Percentiles rank a stretch among this genome's conserved stretches.
These are phyloP conservation scores for Ophthalmolycus amberensis DNA, from an alignment of 2,113 vertebrate genomes.

Conservation along the genomic window DNA sequence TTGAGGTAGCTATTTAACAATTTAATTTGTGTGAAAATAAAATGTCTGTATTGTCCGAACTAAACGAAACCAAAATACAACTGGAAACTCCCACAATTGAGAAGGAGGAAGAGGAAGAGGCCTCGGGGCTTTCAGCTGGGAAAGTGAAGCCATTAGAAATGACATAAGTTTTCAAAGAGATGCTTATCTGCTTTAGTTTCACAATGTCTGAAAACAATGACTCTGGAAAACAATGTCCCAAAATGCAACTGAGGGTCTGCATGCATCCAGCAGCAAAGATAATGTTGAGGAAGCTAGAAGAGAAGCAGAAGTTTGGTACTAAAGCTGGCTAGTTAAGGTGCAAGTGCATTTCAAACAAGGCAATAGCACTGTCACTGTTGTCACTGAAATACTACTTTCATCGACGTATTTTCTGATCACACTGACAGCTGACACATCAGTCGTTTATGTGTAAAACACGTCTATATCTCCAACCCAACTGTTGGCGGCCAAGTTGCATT, in stretches of 20 bases:
- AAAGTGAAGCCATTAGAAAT: background rate
- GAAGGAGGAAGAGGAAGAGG: background rate
- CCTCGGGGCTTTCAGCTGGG: constrained; percentile 5
- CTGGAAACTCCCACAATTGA: constrained; percentile 16
- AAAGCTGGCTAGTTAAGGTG: background rate
- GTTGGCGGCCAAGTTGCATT: background rate
- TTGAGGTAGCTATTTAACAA: too few species aligned
- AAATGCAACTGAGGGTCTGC: background rate
- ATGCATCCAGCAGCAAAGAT: background rate
- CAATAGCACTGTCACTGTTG: background rate
- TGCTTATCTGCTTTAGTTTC: too few species aligned
- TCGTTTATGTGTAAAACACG: too few species aligned
- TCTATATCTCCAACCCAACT: background rate
- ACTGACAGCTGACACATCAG: too few species aligned
- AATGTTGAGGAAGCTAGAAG: background rate
- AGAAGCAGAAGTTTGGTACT: background rate
- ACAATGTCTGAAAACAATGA: too few species aligned
- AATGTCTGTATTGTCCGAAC: background rate
- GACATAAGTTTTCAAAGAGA: background rate
- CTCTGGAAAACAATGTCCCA: background rate
- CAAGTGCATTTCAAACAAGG: too few species aligned
- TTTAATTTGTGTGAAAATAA: too few species aligned
- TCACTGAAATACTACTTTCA: background rate
- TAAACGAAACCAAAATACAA: background rate
- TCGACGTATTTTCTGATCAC: too few species aligned